Conservation (phyloP, 2,888 invertebrate genomes). For the Tipula unca region DNA sequence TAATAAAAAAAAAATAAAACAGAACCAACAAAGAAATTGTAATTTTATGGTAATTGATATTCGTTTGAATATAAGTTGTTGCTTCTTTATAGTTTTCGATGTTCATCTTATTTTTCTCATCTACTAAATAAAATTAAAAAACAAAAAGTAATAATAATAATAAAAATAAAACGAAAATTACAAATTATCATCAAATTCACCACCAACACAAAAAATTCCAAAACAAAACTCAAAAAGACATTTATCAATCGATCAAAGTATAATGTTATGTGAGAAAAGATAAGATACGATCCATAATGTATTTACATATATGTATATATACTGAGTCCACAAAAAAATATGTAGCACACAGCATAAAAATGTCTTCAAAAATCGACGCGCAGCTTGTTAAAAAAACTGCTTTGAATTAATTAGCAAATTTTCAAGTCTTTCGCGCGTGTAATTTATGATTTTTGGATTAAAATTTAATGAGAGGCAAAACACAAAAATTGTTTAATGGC, state of each 20-base stretch:
- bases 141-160: too few relatives aligned
- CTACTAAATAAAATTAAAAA: neutral
- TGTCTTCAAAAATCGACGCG: neutral
- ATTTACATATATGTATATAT: neutral
- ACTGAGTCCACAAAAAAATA: neutral
- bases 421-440: neutral
- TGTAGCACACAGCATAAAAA: neutral
- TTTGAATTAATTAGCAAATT: slow-evolving; percentile 14
- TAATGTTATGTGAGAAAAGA: neutral
- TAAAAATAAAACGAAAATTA: neutral
- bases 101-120: neutral
- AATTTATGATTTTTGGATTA: neutral
- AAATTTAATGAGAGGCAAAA: neutral
- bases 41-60: slow-evolving; percentile 14
- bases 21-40: neutral
- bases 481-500: neutral
- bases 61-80: neutral
- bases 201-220: neutral
- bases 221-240: neutral
- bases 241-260: neutral
- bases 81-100: neutral
- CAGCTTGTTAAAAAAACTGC: neutral
- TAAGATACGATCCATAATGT: neutral
- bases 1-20: neutral
- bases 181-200: neutral